These are phyloP conservation scores for Hystrix brachyura DNA, from an alignment of 2,113 vertebrate genomes.

Conservation along the genomic window DNA sequence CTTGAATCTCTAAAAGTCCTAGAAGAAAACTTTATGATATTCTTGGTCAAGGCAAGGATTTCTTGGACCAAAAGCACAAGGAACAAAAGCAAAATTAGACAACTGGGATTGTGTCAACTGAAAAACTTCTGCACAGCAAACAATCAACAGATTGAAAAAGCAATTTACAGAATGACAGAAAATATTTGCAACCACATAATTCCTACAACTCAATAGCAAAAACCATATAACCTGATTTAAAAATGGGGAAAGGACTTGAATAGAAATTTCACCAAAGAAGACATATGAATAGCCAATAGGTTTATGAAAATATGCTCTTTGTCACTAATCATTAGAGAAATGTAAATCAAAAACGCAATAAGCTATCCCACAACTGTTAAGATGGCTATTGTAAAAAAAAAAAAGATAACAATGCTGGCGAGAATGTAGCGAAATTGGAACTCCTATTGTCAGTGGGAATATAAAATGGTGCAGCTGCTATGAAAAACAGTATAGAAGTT, in stretches of 20 bases:
- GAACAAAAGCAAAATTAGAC: neutral
- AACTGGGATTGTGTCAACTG: neutral
- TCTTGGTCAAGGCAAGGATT: neutral
- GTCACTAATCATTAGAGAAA: neutral
- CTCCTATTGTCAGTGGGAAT: neutral
- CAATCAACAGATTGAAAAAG: neutral
- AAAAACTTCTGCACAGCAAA: neutral
- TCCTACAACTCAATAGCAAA: neutral
- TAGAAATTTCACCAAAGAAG: neutral
- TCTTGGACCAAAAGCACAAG: neutral
- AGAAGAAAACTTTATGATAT: neutral
- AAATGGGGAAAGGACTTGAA: neutral
- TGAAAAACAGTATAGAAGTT: neutral
- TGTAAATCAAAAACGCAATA: neutral
- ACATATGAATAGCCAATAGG: neutral
- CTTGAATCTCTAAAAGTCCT: slow-evolving; percentile 8
- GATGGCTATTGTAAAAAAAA: neutral
- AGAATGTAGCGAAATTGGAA: neutral
- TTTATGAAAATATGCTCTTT: neutral
- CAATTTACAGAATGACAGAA: neutral
- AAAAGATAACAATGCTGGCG: neutral
- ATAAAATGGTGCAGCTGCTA: neutral
- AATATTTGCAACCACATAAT: neutral
- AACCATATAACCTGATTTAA: neutral
- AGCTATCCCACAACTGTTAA: neutral